Evolutionary conservation across 1,140 invertebrate species (phyloP), one percentile per base, ranked within the genome.

Genomic region (Gryon sp.): DNA sequence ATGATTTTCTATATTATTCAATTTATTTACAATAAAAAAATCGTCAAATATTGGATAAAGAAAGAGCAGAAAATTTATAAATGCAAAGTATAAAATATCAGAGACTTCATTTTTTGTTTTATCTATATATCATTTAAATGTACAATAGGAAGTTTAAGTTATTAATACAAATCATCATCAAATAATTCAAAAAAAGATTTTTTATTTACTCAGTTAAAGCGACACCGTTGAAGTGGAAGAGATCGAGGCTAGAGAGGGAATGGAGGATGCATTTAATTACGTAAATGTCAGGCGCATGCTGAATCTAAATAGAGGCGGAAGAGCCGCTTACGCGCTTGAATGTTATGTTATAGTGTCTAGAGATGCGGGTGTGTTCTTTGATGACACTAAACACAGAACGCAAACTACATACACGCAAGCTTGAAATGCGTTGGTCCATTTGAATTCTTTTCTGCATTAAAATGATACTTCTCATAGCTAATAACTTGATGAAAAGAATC

Each of bases 221-320:
- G 38, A 65, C 36, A 65, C 65, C 50, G 52, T 70, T 76, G 65
- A 76, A 53, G 53, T 66, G 53, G 40, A 70, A 76, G 45, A 60
- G 45, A 76, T 70, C 46, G 53, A 59, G 59, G 22, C 36, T 34
- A 50, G 68, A 69, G 59, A 52, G 59, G 52, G 36, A 66, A 63
- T 60, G 19, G 53, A 70, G 63, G 76, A 55, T 83, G 70, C 80
- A 73, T 81, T 82, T 81, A 84, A 84, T 82, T 81, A 81, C 74
- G 78, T 78, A 81, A 76, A 82, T 76, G 79, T 80, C 70, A 81
- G 70, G 60, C 66, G 74, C 76, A 78, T 79, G 63, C 52, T 78
- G 78, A 72, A 78, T 69, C 76, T 66, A 76, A 77, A 80, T 80
- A 81, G 78, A 60, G 52, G 46, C 11, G 46, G 26, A 45, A 70